Evolutionary conservation across 2,113 vertebrate genomes (phyloP), one percentile per base, ranked within the genome.

Genomic region (Ophthalmolycus amberensis): DNA sequence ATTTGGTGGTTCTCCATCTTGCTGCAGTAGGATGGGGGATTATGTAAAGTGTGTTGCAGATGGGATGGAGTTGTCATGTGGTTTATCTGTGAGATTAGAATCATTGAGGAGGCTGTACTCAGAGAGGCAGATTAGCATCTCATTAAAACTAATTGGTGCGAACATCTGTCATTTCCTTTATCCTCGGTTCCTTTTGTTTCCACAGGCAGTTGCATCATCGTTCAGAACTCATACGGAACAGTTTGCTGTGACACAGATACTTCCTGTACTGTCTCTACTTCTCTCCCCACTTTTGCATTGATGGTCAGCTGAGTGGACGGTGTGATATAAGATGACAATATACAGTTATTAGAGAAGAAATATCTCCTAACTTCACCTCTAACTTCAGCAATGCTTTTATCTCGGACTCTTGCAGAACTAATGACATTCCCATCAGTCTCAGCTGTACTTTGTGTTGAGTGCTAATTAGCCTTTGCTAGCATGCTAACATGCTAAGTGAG

Each of bases 51-150:
- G 60, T 42, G 72, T n/a, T 59, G 40, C 76, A 74, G 67, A 80
- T 63, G 44, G n/a, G 60, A 75, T 64, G 75, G 75, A 63, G 60
- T 46, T 85, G 77, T 72, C 71, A 15, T 80, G 75, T 58, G 54
- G 56, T 76, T 86, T 76, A 79, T 89, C 29, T 85, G 59, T 37
- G 74, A 79, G 87, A 84, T 89, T 85, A 71, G 58, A 83, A 87
- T 83, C 71, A 56, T 27, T 25, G 73, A 75, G 20, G 58, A 79
- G 68, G 67, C 73, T 80, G 34, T 69, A 32, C 74, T 74, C 70
- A 34, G 65, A 63, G 32, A 22, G 40, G 18, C 73, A 88, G 88
- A 91, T 91, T 86, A 90, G 86, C 82, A 82, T 90, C 75, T 88
- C 75, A 84, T 89, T 88, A 82, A 74, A 80, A 68, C 62, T 44